These are phyloP conservation scores for Acanthopagrus latus DNA, from an alignment of 2,797 vertebrate species.

Conservation along the genomic window DNA sequence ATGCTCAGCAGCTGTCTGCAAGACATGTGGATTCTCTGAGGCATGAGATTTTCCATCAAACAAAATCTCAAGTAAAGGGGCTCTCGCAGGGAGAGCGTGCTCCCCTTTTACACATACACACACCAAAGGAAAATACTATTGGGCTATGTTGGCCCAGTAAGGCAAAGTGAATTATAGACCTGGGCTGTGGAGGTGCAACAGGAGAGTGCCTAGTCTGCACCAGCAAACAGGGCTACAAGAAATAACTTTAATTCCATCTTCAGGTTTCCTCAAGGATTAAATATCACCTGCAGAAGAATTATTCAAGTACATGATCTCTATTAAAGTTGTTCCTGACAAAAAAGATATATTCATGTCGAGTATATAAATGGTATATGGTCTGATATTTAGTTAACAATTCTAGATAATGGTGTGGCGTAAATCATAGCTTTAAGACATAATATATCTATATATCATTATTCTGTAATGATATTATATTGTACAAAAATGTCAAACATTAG, in stretches of 20 bases:
- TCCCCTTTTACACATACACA: slow-evolving; percentile 42
- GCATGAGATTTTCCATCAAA: slow-evolving; percentile 87
- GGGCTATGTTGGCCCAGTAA: slow-evolving; percentile 70
- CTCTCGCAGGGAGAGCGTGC: slow-evolving; percentile 74
- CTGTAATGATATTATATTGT: not conserved
- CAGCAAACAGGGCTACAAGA: slow-evolving; percentile 30
- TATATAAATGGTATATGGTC: not conserved
- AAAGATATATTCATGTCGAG: not conserved
- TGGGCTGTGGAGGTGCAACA: slow-evolving; percentile 48
- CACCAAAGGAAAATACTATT: slow-evolving; percentile 70
- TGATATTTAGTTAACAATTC: too few relatives aligned
- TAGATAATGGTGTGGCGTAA: not conserved
- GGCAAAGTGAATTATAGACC: slow-evolving; percentile 62
- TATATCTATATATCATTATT: not conserved
- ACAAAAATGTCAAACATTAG: not conserved
- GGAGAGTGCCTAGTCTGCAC: slow-evolving; percentile 40
- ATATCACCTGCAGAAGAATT: slow-evolving; percentile 22
- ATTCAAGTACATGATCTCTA: slow-evolving; percentile 14
- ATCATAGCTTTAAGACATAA: not conserved
- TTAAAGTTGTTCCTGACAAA: not conserved
- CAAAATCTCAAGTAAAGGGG: slow-evolving; percentile 79
- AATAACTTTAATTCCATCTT: slow-evolving; percentile 19
- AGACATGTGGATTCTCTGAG: slow-evolving; percentile 84
- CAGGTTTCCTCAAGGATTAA: slow-evolving; percentile 18
- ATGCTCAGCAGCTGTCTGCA: slow-evolving; percentile 83